Evolutionary conservation across 2,888 invertebrate genomes (phyloP), one percentile per base, ranked within the genome.

Genomic region (Lycophotia porphyrea): DNA sequence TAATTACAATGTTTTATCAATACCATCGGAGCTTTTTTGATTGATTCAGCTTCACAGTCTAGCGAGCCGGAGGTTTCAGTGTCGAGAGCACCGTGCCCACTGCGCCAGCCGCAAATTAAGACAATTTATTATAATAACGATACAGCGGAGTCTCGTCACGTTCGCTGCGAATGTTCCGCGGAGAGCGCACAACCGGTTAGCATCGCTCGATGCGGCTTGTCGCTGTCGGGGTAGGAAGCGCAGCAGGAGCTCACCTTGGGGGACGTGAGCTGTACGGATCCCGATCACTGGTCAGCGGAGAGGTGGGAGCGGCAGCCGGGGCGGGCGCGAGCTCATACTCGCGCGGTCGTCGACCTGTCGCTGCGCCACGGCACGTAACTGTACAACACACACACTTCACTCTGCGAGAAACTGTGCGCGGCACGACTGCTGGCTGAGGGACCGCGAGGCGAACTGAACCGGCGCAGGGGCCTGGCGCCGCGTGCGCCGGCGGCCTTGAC

Each of bases 341-440:
- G 93, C 92, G 93, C 95, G 95, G 95, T 95, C 95, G 94, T 89
- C 94, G 95, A 95, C 95, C 95, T 90, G 90, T 82, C 79, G 84
- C 86, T 84, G 86, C 89, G 81, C 71, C 84, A 86, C 80, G 68
- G 74, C 69, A 80, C 85, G 83, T 92, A 92, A 94, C 94, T 93
- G 93, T 92, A 90, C 89, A 90, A 88, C 90, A 90, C 90, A 88
- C 89, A 88, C 91, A 91, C 92, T 89, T 84, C 90, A 90, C 91
- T 82, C 52, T 79, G 89, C 87, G 72, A 81, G 74, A 74, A 70
- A 74, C 79, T 58, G 55, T 76, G 76, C 67, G 52, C 82, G 76
- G 69, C 76, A 42, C 87, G 80, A 78, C 83, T 83, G 68, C 86
- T 65, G 82, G 90, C 92, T 90, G 88, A 78, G 84, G 78, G 84